A percentile compares a stretch with the other conserved stretches of the same genome.
Evolutionary conservation across 2,888 invertebrate genomes (phyloP).

Genomic region (Lordiphosa fenestrarum): DNA sequence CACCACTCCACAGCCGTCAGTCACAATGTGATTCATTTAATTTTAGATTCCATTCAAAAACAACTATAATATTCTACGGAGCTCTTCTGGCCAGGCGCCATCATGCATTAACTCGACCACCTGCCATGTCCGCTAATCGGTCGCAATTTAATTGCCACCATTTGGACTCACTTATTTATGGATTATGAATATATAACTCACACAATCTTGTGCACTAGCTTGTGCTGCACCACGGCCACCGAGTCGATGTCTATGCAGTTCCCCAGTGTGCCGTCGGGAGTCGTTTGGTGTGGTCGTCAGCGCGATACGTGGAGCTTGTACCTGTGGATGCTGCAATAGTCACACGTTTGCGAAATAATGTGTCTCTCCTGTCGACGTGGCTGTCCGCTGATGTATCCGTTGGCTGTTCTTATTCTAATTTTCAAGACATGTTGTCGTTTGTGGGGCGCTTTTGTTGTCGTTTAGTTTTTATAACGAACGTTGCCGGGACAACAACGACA

Average conservation of each 20-base stretch:
- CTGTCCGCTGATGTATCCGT: slow-evolving; percentile 44
- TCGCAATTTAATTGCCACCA: slow-evolving; percentile 45
- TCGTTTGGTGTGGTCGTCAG: slow-evolving; percentile 43
- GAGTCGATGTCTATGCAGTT: slow-evolving; percentile 85
- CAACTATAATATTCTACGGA: too few species aligned
- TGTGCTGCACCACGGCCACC: slow-evolving; percentile 81
- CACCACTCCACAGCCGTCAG: too few species aligned
- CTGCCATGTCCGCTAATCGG: slow-evolving; percentile 6
- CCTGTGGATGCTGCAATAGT: slow-evolving; percentile 26
- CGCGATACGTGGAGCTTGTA: slow-evolving; percentile 19
- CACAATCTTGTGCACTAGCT: slow-evolving; percentile 79
- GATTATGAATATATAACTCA: slow-evolving; percentile 70
- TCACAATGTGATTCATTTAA: too few species aligned
- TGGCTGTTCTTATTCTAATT: slow-evolving; percentile 42
- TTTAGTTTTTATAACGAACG: slow-evolving; percentile 74
- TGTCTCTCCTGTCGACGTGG: slow-evolving; percentile 37
- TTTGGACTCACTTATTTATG: slow-evolving; percentile 41
- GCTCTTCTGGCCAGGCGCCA: too few species aligned
- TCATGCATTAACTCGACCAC: too few species aligned
- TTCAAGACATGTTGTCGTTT: slow-evolving; percentile 51
- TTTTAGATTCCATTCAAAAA: too few species aligned
- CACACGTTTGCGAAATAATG: slow-evolving; percentile 16
- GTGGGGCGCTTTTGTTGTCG: slow-evolving; percentile 59
- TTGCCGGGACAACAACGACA: slow-evolving; percentile 61
- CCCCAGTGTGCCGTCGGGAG: slow-evolving; percentile 81